Evolutionary conservation across 1,140 invertebrate species (phyloP).

Genomic region (Pomacea maculata): DNA sequence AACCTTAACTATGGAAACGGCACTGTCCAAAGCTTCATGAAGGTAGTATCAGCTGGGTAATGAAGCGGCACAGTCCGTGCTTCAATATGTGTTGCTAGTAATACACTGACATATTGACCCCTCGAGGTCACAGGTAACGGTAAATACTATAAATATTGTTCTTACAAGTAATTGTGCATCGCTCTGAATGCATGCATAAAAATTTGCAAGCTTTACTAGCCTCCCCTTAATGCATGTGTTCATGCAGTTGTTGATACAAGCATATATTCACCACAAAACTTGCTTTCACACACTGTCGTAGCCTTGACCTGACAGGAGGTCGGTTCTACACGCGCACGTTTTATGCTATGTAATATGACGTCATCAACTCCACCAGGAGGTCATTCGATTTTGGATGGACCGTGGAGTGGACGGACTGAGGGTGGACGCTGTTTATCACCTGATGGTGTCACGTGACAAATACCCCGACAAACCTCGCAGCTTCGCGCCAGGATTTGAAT

Average conservation of each 20-base stretch:
- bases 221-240: too few species aligned
- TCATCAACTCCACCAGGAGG: slow-evolving; percentile 55
- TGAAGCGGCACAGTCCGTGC: too few species aligned
- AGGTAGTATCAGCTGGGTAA: slow-evolving; percentile 27
- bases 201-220: too few species aligned
- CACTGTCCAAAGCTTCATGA: slow-evolving; percentile 72
- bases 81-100: too few species aligned
- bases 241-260: too few species aligned
- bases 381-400: slow-evolving; percentile 59
- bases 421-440: slow-evolving; percentile 48
- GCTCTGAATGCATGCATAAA: too few species aligned
- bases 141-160: too few species aligned
- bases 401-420: slow-evolving; percentile 59
- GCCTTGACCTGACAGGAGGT: slow-evolving; percentile 19
- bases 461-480: slow-evolving; percentile 27
- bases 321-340: background rate
- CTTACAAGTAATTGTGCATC: too few species aligned
- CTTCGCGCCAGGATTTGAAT: background rate
- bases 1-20: slow-evolving; percentile 79
- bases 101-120: too few species aligned
- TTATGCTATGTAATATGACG: slow-evolving; percentile 21
- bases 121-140: too few species aligned
- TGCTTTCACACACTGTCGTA: background rate
- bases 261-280: background rate
- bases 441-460: slow-evolving; percentile 50